Percentiles rank a stretch among this genome's conserved stretches.
phyloP scores from a whole-genome alignment of 2,113 vertebrate species.

The Chloebia gouldiae region DNA sequence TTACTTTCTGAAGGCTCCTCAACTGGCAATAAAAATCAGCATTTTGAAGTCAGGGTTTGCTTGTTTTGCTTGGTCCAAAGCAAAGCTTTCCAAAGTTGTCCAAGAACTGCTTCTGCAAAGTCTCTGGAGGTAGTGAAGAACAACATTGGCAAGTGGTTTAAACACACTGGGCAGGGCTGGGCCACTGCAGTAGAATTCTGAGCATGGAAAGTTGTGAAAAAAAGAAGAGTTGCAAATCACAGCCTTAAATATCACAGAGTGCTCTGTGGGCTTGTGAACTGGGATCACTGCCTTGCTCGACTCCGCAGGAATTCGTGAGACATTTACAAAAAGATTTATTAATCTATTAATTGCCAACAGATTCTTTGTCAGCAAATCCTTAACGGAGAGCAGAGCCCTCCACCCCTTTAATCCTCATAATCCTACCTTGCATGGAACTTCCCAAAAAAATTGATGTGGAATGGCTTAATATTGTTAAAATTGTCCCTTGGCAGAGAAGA shows the following conservation, averaged over 20 bases:
- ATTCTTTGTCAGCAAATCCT: constrained; percentile 16
- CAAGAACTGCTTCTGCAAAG: not conserved
- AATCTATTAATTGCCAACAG: constrained; percentile 9
- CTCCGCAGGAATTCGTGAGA: not conserved
- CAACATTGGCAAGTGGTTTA: not conserved
- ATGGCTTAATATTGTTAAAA: not conserved
- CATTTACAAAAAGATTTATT: not conserved
- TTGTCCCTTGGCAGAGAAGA: not conserved
- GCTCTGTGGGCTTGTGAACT: not conserved
- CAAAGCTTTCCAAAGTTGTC: not conserved
- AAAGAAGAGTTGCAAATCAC: not conserved
- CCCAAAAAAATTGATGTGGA: not conserved
- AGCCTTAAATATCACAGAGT: not conserved
- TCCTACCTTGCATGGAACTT: not conserved
- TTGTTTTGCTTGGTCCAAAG: not conserved
- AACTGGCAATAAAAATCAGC: not conserved
- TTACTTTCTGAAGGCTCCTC: not conserved
- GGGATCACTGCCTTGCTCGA: not conserved
- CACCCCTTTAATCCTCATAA: not conserved
- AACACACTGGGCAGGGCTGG: not conserved
- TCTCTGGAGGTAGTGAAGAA: not conserved
- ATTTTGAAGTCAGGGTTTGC: not conserved
- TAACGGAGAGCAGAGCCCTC: not conserved
- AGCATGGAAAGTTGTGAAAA: not conserved
- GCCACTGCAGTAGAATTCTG: not conserved